Evolutionary conservation across 2,797 vertebrate species (phyloP), one percentile per base, ranked within the genome.

Genomic region (Setipinna tenuifilis): DNA sequence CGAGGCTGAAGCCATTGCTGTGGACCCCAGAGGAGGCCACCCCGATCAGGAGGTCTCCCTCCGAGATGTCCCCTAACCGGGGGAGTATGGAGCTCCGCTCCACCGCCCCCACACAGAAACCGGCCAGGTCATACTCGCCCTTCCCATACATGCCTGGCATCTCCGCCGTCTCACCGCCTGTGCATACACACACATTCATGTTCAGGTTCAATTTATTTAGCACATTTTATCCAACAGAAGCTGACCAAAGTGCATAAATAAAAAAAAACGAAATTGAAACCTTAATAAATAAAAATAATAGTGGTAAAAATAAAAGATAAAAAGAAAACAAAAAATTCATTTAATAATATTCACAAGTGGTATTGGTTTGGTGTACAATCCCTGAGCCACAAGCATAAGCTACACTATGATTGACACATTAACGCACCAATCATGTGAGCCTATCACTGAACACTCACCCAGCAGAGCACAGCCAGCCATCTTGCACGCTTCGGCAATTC

Each of bases 1-100:
- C 97, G 23, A 99, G 95, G 88, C 98, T 99, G 91, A 97, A 99
- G 41, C 98, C 98, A 1, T 99, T 99, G 95, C 98, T 99, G 91
- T 99, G 98, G 28, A 99, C 86, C 0, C 98, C 98, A 0, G 98
- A 99, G 9, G 98, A 98, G 12, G 97, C 95, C 48, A 99, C 86
- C 0, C 98, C 98, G 1, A 99, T 92, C 84, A 99, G 85, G 68
- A 94, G 19, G 6, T 99, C 98, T 0, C 96, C 97, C 75, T 96
- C 96, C 0, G 85, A 0, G 86, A 99, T 96, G 91, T 93, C 96
- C 16, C 93, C 93, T 78, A 97, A 91, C 86, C 93, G 90, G 31
- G 98, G 98, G 81, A 99, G 95, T 89, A 97, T 91, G 46, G 95
- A 91, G 0, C 92, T 94, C 0, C 97, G 91, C 87, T 99, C 98